These are phyloP conservation scores for Leptopilina clavipes DNA, from an alignment of 1,140 invertebrate genomes.

Conservation along the genomic window DNA sequence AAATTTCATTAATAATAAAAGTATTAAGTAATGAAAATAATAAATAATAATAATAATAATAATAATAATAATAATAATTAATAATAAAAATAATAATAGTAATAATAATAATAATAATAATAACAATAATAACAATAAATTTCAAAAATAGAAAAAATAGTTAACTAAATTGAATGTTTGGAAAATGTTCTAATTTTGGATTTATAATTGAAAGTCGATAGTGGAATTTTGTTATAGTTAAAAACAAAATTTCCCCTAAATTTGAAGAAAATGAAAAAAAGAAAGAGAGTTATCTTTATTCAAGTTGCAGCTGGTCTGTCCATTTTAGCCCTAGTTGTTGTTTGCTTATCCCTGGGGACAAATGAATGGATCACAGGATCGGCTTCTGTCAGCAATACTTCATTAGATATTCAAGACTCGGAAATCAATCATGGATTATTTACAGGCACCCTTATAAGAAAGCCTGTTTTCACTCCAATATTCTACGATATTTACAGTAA, in stretches of 20 bases:
- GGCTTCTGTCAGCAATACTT: constrained; percentile 48
- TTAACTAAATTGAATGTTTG: neutral
- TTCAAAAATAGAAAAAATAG: too few relatives aligned
- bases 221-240: neutral
- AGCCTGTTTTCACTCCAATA: constrained; percentile 45
- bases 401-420: constrained; percentile 47
- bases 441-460: constrained; percentile 47
- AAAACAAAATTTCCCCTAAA: neutral
- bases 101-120: too few relatives aligned
- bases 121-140: too few relatives aligned
- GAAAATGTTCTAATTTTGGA: constrained; percentile 39
- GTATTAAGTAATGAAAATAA: constrained; percentile 41
- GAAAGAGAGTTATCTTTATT: constrained; percentile 51
- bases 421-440: constrained; percentile 56
- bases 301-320: constrained; percentile 48
- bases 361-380: constrained; percentile 51
- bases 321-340: constrained; percentile 50
- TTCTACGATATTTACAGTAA: constrained; percentile 51
- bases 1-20: neutral
- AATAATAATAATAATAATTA: too few relatives aligned
- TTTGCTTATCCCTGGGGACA: constrained; percentile 51
- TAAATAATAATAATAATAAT: too few relatives aligned
- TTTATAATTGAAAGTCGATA: neutral
- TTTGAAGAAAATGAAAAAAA: constrained; percentile 39
- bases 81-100: too few relatives aligned